A percentile compares a stretch with the other conserved stretches of the same genome.
These are phyloP conservation scores for Pangasius larnaudii DNA, from an alignment of 2,797 vertebrate genomes.

Conservation along the genomic window DNA sequence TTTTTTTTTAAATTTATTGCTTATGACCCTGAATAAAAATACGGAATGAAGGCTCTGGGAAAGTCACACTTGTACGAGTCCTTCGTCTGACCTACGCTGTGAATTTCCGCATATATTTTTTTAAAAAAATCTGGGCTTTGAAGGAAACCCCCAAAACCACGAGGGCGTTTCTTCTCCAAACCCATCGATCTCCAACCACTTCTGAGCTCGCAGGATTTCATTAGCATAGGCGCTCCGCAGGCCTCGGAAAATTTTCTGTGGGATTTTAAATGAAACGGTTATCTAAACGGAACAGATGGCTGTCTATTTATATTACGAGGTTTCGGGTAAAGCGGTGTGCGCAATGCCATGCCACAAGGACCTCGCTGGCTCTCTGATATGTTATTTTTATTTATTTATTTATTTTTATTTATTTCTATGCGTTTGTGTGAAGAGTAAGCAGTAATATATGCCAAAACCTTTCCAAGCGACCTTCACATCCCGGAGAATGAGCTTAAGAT, in stretches of 20 bases:
- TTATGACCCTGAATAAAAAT: background rate
- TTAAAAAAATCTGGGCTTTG: slow-evolving; percentile 63
- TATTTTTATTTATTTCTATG: slow-evolving; percentile 5
- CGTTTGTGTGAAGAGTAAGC: slow-evolving; percentile 3
- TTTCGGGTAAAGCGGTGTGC: slow-evolving; percentile 53
- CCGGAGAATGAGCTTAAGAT: slow-evolving; percentile 35
- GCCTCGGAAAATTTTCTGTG: slow-evolving; percentile 66
- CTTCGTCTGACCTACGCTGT: slow-evolving; percentile 67
- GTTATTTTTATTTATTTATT: slow-evolving; percentile 18
- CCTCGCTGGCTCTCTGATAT: slow-evolving; percentile 35
- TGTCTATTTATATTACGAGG: slow-evolving; percentile 62
- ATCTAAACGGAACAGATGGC: slow-evolving; percentile 68
- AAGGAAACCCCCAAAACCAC: slow-evolving; percentile 72
- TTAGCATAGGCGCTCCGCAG: slow-evolving; percentile 59
- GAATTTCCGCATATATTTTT: slow-evolving; percentile 66
- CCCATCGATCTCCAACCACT: slow-evolving; percentile 76
- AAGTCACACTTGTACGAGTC: slow-evolving; percentile 47
- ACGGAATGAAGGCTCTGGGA: background rate
- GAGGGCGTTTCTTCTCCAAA: slow-evolving; percentile 71
- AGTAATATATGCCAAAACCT: slow-evolving; percentile 32
- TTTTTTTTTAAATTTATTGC: background rate
- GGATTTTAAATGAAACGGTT: slow-evolving; percentile 66
- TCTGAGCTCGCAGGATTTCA: slow-evolving; percentile 69
- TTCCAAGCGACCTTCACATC: slow-evolving; percentile 27
- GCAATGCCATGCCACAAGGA: slow-evolving; percentile 58